Evolutionary conservation across 2,888 invertebrate species (phyloP).

Genomic region (Stenurella melanura): DNA sequence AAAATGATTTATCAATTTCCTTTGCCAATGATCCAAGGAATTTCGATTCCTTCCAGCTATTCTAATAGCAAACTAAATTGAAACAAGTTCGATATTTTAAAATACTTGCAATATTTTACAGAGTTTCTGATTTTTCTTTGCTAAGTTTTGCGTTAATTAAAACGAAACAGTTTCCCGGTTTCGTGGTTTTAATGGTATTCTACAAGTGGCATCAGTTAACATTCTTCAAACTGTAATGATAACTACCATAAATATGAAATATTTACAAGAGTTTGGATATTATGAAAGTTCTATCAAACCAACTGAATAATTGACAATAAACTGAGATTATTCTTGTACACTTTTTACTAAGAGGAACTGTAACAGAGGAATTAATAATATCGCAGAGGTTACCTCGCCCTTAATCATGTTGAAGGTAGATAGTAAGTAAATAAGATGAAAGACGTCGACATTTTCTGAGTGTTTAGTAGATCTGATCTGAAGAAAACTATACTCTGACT

Average conservation of each 20-base stretch:
- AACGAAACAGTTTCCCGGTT: not conserved
- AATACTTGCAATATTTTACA: slow-evolving; percentile 26
- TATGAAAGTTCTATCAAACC: too few relatives aligned
- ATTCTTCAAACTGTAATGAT: not conserved
- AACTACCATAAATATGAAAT: not conserved
- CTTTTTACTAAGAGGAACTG: too few relatives aligned
- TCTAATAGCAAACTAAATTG: slow-evolving; percentile 53
- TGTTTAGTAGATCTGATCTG: too few relatives aligned
- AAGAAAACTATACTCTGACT: too few relatives aligned
- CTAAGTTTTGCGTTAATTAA: not conserved
- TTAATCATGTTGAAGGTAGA: too few relatives aligned
- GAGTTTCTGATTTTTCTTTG: not conserved
- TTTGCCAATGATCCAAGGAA: slow-evolving; percentile 54
- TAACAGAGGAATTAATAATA: too few relatives aligned
- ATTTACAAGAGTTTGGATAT: too few relatives aligned
- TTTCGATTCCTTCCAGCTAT: slow-evolving; percentile 47
- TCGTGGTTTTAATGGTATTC: not conserved
- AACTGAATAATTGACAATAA: too few relatives aligned
- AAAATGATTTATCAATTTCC: slow-evolving; percentile 46
- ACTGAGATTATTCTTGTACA: too few relatives aligned
- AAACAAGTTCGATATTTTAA: slow-evolving; percentile 50
- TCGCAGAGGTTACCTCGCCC: too few relatives aligned
- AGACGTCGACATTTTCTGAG: too few relatives aligned
- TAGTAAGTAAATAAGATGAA: too few relatives aligned
- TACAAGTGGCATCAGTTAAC: not conserved